phyloP scores from a whole-genome alignment of 2,113 vertebrate genomes.

The Peromyscus polionotus region DNA sequence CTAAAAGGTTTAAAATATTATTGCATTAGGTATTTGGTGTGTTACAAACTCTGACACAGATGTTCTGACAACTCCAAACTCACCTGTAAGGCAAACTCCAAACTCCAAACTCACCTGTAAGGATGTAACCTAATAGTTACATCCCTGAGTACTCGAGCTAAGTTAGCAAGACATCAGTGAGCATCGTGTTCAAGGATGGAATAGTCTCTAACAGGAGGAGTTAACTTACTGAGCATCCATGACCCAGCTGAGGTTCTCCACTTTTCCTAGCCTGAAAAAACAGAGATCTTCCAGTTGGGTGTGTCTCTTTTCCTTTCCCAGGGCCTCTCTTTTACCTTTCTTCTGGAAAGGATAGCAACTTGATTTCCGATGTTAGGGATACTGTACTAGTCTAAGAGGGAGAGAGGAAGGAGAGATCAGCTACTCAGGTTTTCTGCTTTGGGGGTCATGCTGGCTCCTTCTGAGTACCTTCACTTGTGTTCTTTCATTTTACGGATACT shows the following conservation, averaged over 20 bases:
- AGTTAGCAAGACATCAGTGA: neutral
- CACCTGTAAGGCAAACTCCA: neutral
- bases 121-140: neutral
- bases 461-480: neutral
- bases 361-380: neutral
- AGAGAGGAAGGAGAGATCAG: neutral
- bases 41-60: rapidly evolving
- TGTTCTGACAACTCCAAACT: neutral
- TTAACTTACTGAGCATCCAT: neutral
- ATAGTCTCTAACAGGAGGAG: neutral
- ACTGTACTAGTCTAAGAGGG: neutral
- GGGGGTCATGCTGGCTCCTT: neutral
- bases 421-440: neutral
- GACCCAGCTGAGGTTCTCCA: neutral
- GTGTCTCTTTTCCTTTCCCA: neutral
- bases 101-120: neutral
- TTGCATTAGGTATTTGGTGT: neutral
- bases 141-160: neutral
- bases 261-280: neutral
- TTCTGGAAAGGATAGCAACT: neutral
- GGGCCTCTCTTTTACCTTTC: neutral
- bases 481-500: neutral
- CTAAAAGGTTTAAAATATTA: neutral
- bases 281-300: neutral
- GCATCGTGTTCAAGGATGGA: neutral